Conservation (phyloP, 2,888 invertebrate species). For the Baronia brevicornis region DNA sequence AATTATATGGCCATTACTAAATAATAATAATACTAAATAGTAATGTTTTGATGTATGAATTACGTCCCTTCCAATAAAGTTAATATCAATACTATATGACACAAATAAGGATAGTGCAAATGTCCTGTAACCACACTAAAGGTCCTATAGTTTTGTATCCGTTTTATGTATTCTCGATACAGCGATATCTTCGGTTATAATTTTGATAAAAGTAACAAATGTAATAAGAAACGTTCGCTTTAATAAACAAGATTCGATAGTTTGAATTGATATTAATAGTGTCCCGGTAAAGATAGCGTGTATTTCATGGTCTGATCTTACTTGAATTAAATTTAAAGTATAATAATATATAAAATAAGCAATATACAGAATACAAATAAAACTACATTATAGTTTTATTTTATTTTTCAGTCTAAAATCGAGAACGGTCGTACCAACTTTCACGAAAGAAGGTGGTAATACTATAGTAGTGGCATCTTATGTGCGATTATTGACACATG, state of each 20-base stretch:
- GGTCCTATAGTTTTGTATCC: conserved; percentile 48
- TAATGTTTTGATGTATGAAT: too few relatives aligned
- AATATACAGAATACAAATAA: too few relatives aligned
- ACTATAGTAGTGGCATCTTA: too few relatives aligned
- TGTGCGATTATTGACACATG: too few relatives aligned
- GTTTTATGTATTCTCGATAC: conserved; percentile 59
- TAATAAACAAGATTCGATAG: conserved; percentile 24
- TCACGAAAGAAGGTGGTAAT: too few relatives aligned
- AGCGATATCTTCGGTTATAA: conserved; percentile 56
- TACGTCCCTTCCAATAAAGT: conserved; percentile 7
- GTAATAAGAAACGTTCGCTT: conserved; percentile 28
- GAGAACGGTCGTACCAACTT: too few relatives aligned
- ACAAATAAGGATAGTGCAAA: conserved; percentile 9
- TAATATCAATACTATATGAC: conserved; percentile 6
- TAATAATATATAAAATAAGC: too few relatives aligned
- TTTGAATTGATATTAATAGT: conserved; percentile 20
- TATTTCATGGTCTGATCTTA: conserved; percentile 6
- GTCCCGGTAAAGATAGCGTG: conserved; percentile 6
- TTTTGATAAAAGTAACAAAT: conserved; percentile 49
- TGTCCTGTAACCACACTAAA: conserved; percentile 33
- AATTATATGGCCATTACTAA: too few relatives aligned
- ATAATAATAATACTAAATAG: too few relatives aligned
- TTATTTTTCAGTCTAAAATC: too few relatives aligned
- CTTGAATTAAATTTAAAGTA: conserved; percentile 1
- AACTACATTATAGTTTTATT: too few relatives aligned